Base-by-base conservation (phyloP, 2,888 invertebrate species). In the Ichneumoninae sp. region DNA sequence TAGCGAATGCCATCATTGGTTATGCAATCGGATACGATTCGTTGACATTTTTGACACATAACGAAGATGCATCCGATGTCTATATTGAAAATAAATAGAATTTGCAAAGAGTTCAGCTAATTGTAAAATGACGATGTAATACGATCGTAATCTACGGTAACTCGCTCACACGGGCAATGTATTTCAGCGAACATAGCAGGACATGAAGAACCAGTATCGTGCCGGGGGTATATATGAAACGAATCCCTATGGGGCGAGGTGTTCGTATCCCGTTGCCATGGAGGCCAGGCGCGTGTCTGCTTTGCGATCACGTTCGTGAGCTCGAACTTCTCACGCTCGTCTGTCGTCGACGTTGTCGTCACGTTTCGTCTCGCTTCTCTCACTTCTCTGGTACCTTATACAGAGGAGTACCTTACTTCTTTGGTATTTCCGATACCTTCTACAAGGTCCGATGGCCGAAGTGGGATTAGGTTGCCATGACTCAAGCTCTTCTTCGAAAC, bases 181-280 rank as follows among this genome's bases (percentile, higher is more conserved):
- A 78, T 81, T 50, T 30, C 75, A 8, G 68, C 44, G 81, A 30
- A 66, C 30, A 13, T 57, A 77, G 74, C 10, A 54, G 1, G 60
- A 68, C 30, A 44, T 33, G 50, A 69, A 57, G 47, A 74, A 60
- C 16, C 40, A 26, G 75, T 19, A 54, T 13, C 19, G 52, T 62
- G 68, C 54, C 60, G 50, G 50, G 54, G 72, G 71, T 57, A 19
- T 78, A 54, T 62, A 75, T 44, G 33, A 77, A 47, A 47, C 26
- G 36, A 60, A 68, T 68, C 75, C 52, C 65, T 57, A 81, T 26
- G 69, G 82, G 83, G 69, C 65, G 72, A 72, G 80, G 75, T 79
- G 85, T 70, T 83, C 79, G 82, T 81, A 87, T 89, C 89, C 82
- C 81, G 90, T 90, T 90, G 89, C 89, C 86, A 90, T 69, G 89